Conservation (phyloP, 2,797 vertebrate species). For the Micromesistius poutassou region DNA sequence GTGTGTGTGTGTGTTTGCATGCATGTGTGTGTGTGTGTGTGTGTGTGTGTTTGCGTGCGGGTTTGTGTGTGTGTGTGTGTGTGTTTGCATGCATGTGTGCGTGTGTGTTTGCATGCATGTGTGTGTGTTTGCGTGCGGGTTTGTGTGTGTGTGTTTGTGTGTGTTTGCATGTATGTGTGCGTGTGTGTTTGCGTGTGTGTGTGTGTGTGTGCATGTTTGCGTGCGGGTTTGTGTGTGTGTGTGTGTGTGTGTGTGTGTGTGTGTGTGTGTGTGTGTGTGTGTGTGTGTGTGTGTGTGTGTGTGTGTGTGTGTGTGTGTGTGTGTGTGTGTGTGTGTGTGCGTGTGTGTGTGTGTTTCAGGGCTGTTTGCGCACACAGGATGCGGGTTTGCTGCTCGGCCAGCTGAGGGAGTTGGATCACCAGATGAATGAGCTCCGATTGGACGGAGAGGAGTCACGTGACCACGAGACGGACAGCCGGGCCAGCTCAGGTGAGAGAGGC, state of each 20-base stretch:
- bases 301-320: neutral
- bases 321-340: neutral
- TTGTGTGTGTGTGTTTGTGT: constrained; percentile 1
- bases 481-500: constrained; percentile 83
- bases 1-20: neutral
- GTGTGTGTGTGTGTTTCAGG: constrained; percentile 63
- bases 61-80: neutral
- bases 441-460: constrained; percentile 82
- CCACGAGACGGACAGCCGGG: constrained; percentile 88
- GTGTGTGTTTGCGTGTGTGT: neutral
- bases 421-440: constrained; percentile 88
- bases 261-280: neutral
- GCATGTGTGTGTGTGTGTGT: neutral
- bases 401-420: constrained; percentile 89
- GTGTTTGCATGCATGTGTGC: neutral
- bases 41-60: neutral
- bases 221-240: neutral
- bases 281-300: neutral
- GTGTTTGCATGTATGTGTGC: neutral
- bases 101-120: neutral
- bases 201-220: neutral
- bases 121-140: neutral
- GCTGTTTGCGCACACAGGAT: constrained; percentile 86
- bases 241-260: neutral
- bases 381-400: constrained; percentile 85